A percentile compares a stretch with the other conserved stretches of the same genome.
Conservation (phyloP, 2,113 vertebrate species). For the Hystrix brachyura region DNA sequence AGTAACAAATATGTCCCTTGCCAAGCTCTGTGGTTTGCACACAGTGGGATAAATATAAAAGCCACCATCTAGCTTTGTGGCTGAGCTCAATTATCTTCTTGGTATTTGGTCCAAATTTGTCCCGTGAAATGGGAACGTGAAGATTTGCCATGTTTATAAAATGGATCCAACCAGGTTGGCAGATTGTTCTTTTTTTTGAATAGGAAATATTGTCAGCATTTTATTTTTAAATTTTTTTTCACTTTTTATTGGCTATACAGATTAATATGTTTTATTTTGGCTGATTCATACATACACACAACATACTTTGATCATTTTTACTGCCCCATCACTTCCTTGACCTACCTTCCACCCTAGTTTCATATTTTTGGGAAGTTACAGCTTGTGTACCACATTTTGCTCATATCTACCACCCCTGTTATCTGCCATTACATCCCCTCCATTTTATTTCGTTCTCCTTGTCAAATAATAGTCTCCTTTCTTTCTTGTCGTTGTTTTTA, state of each 20-base stretch:
- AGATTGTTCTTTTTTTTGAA: background rate
- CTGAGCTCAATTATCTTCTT: background rate
- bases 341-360: background rate
- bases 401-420: background rate
- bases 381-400: background rate
- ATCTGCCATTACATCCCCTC: background rate
- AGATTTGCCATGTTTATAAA: background rate
- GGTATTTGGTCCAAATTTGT: background rate
- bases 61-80: background rate
- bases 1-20: background rate
- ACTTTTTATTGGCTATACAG: background rate
- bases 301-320: background rate
- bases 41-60: background rate
- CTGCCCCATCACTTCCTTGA: background rate
- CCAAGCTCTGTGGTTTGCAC: background rate
- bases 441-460: background rate
- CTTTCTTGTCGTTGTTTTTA: background rate
- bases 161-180: background rate
- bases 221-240: background rate
- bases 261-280: background rate
- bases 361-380: background rate
- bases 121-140: background rate
- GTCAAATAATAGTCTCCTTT: background rate
- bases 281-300: background rate
- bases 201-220: background rate